phyloP scores from a whole-genome alignment of 64 coral and sea anemone genomes.

The Hydrozoanthus tunicans region DNA sequence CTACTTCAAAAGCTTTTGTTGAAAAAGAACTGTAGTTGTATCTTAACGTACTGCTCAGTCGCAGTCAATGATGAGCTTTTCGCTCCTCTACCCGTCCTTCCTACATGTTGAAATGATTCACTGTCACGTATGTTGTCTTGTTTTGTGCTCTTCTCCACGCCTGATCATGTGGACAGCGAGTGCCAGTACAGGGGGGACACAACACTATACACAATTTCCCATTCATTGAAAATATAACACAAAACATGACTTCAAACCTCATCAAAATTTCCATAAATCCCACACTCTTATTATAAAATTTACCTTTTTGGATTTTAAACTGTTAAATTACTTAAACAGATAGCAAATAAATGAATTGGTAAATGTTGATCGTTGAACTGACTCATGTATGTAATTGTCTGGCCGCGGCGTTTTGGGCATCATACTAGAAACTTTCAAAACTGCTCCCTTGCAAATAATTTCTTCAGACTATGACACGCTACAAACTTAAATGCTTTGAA shows the following conservation, averaged over 20 bases:
- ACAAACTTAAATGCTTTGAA: no score
- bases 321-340: background rate
- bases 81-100: background rate
- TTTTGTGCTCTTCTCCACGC: conserved; percentile 4
- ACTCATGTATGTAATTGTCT: no score
- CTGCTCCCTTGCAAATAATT: no score
- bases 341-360: background rate
- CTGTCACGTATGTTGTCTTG: background rate
- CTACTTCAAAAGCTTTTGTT: background rate
- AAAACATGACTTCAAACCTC: background rate
- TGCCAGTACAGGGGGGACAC: background rate
- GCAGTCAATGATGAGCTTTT: conserved; percentile 29
- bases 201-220: background rate
- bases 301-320: background rate
- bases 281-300: background rate
- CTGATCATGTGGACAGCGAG: conserved; percentile 9
- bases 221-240: background rate
- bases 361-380: no score
- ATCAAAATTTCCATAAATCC: background rate
- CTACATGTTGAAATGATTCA: conserved; percentile 28
- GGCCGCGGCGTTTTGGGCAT: no score
- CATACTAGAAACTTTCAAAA: no score
- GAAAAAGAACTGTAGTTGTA: background rate
- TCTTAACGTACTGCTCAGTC: background rate
- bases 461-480: no score